phyloP scores from a whole-genome alignment of 2,888 invertebrate genomes.

The Aleiodes testaceus region DNA sequence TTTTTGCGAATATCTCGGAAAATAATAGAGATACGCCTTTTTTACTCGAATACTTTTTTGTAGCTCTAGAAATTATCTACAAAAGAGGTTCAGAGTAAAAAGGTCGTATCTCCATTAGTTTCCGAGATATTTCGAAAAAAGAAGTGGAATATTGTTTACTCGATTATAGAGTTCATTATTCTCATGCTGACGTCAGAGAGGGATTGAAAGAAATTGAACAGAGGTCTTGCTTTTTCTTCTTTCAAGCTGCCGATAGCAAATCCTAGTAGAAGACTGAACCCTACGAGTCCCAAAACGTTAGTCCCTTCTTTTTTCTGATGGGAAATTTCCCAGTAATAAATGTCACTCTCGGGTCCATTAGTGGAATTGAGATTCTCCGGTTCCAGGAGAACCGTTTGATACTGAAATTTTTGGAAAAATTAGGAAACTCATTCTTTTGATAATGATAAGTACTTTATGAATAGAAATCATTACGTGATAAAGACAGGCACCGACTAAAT shows the following conservation, averaged over 20 bases:
- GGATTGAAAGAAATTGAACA: constrained; percentile 88
- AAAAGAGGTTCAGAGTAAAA: no score
- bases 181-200: constrained; percentile 95
- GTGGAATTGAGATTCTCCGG: constrained; percentile 66
- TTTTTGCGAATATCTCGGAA: no score
- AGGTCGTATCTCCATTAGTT: no score
- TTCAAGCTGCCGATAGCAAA: constrained; percentile 91
- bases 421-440: constrained; percentile 27
- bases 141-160: constrained; percentile 25
- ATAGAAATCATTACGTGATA: constrained; percentile 68
- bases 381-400: constrained; percentile 75
- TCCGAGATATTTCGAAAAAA: constrained; percentile 22
- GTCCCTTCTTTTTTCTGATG: constrained; percentile 82
- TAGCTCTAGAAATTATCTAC: no score
- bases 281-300: constrained; percentile 89
- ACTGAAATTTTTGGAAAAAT: constrained; percentile 68
- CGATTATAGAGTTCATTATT: constrained; percentile 93
- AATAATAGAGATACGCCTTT: not conserved
- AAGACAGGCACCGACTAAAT: constrained; percentile 88
- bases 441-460: not conserved
- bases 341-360: constrained; percentile 43
- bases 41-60: no score
- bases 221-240: constrained; percentile 79
- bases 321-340: constrained; percentile 79
- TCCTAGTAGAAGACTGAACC: constrained; percentile 89